These are phyloP conservation scores for Smutsia gigantea DNA, from an alignment of 2,797 vertebrate species.

Conservation along the genomic window DNA sequence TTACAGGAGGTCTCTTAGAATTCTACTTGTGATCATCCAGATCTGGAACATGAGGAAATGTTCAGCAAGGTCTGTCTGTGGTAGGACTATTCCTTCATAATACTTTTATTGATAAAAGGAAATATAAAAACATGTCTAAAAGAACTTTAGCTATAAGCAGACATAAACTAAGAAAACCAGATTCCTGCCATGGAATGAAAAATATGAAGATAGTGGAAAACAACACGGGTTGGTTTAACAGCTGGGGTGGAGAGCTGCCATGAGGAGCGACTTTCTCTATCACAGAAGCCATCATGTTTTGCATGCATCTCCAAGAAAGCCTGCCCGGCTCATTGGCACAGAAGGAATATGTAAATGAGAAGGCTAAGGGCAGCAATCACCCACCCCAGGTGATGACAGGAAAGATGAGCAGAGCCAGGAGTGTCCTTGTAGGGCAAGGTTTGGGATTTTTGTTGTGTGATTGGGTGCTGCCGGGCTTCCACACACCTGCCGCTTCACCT, in stretches of 20 bases:
- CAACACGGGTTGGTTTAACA: neutral
- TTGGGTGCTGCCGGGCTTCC: neutral
- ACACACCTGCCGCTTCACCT: neutral
- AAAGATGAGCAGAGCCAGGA: neutral
- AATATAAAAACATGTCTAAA: neutral
- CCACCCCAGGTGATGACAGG: neutral
- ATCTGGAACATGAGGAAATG: neutral
- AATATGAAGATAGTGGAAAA: neutral
- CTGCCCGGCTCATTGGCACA: neutral
- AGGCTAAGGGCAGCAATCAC: neutral
- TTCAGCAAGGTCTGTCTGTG: neutral
- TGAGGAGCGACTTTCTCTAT: neutral
- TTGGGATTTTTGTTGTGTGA: neutral
- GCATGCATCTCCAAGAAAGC: neutral
- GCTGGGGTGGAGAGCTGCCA: neutral
- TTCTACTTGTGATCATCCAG: neutral
- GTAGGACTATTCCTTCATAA: constrained; percentile 20
- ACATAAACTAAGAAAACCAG: neutral
- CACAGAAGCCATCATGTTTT: neutral
- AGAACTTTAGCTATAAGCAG: neutral
- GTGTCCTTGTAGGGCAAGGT: neutral
- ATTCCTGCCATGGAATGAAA: neutral
- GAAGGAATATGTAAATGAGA: neutral
- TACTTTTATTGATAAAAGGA: neutral
- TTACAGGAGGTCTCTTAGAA: neutral